Conservation (phyloP, 1,140 invertebrate genomes). For the Drosophila sturtevanti region DNA sequence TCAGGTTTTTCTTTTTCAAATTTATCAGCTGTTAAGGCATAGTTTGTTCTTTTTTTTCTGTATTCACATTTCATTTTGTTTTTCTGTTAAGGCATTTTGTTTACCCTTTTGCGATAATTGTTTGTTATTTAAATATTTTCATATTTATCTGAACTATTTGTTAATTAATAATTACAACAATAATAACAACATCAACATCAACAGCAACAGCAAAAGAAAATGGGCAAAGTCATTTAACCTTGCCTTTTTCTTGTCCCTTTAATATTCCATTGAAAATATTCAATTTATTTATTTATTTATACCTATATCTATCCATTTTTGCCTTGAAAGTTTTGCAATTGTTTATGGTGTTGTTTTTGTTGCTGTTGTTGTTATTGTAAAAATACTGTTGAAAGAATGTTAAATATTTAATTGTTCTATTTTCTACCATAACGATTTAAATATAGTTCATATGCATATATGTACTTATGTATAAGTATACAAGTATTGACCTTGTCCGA, state of each 20-base stretch:
- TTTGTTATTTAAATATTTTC: slow-evolving; percentile 44
- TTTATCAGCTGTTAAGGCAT: neutral
- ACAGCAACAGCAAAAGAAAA: slow-evolving; percentile 8
- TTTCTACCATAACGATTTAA: neutral
- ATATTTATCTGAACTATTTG: slow-evolving; percentile 59
- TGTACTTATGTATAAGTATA: neutral
- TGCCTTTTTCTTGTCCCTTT: neutral
- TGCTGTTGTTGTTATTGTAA: neutral
- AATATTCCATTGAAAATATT: neutral
- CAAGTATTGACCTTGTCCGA: no score
- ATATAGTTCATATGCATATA: neutral
- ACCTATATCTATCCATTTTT: no score
- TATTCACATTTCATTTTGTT: neutral
- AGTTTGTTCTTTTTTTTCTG: neutral
- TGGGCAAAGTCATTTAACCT: slow-evolving; percentile 4
- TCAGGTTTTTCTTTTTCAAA: neutral
- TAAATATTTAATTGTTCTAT: slow-evolving; percentile 3
- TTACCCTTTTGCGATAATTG: no score
- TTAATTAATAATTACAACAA: slow-evolving; percentile 66
- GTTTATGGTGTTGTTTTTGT: neutral
- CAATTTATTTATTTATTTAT: neutral
- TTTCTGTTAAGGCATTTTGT: slow-evolving; percentile 1
- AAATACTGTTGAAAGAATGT: no score
- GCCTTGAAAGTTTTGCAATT: slow-evolving; percentile 1
- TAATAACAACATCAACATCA: slow-evolving; percentile 14